Conservation (phyloP, 2,888 invertebrate species). For the Malachius bipustulatus region DNA sequence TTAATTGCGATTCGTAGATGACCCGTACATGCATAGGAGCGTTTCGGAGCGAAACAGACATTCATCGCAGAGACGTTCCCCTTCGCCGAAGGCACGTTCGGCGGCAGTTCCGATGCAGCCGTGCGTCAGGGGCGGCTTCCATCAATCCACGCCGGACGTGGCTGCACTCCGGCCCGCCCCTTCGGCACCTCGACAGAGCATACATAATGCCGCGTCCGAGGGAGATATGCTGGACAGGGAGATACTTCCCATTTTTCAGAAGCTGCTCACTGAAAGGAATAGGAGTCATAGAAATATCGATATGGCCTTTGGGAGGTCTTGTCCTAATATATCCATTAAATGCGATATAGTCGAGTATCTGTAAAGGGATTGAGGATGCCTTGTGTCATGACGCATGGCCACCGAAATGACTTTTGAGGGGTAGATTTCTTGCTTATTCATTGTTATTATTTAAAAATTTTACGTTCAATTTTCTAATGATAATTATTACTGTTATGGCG, state of each 20-base stretch:
- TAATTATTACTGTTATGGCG: too few species aligned
- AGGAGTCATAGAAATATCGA: slow-evolving; percentile 52
- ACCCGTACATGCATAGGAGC: slow-evolving; percentile 31
- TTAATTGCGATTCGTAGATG: slow-evolving; percentile 25
- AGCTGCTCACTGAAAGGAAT: slow-evolving; percentile 75
- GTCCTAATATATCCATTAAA: slow-evolving; percentile 89
- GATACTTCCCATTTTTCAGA: slow-evolving; percentile 84
- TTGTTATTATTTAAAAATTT: too few species aligned
- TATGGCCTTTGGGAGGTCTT: slow-evolving; percentile 70
- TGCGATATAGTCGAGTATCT: slow-evolving; percentile 93
- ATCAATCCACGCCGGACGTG: slow-evolving; percentile 51
- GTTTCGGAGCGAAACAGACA: slow-evolving; percentile 34
- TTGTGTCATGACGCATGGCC: too few species aligned
- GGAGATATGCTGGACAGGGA: slow-evolving; percentile 72
- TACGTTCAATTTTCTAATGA: too few species aligned
- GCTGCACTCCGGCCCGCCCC: slow-evolving; percentile 33
- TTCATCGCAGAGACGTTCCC: slow-evolving; percentile 30
- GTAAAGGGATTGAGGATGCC: too few species aligned
- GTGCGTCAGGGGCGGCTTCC: slow-evolving; percentile 39
- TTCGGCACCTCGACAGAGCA: slow-evolving; percentile 28
- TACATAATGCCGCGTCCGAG: slow-evolving; percentile 68
- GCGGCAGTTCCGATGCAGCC: slow-evolving; percentile 33
- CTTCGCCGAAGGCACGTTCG: slow-evolving; percentile 22
- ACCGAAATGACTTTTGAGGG: too few species aligned
- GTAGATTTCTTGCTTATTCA: too few species aligned